Evolutionary conservation across 2,797 vertebrate genomes (phyloP).

Genomic region (Anguilla megastoma): DNA sequence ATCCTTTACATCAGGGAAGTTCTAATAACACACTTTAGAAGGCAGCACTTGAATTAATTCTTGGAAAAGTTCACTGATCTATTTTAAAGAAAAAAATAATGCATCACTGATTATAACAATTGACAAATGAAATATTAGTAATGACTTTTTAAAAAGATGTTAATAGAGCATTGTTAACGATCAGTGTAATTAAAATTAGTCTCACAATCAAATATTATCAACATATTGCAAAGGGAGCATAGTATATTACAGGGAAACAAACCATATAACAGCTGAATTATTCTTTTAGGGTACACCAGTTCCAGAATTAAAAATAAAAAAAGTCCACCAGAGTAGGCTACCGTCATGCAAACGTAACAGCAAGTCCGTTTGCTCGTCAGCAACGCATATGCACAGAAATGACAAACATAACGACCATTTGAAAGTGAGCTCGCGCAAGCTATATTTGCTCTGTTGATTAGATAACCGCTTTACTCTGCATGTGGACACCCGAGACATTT

Average conservation of each 20-base stretch:
- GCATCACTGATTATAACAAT: not conserved
- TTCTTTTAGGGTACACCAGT: not conserved
- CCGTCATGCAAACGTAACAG: conserved; percentile 40
- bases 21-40: not conserved
- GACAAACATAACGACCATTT: not conserved
- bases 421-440: not conserved
- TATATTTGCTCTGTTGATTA: not conserved
- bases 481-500: not conserved
- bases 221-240: not conserved
- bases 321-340: conserved; percentile 37
- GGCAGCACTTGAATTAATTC: not conserved
- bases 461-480: not conserved
- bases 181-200: not conserved
- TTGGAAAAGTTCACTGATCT: not conserved
- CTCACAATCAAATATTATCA: not conserved
- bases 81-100: not conserved
- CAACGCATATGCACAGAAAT: not conserved
- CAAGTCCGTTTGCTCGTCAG: not conserved
- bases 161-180: not conserved
- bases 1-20: not conserved
- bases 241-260: not conserved
- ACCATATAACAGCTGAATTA: not conserved
- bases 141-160: not conserved
- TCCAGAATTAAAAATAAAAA: not conserved
- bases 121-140: not conserved